Percentiles rank a stretch among this genome's conserved stretches.
Conservation (phyloP, 2,113 vertebrate species). For the Apus apus region DNA sequence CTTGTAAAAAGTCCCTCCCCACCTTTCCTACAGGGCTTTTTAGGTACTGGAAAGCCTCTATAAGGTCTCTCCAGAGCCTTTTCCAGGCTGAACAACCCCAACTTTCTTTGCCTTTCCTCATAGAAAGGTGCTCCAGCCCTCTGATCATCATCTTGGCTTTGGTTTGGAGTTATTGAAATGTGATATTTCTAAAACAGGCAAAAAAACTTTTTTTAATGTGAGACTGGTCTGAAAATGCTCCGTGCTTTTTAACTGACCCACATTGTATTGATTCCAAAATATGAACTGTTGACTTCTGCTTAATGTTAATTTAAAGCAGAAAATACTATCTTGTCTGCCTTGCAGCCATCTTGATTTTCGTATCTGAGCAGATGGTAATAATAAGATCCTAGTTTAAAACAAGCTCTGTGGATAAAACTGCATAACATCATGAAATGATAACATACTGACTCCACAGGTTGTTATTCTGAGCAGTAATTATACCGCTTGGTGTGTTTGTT, state of each 20-base stretch:
- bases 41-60: too few species aligned
- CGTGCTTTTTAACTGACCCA: background rate
- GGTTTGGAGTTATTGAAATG: too few species aligned
- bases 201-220: background rate
- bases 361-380: background rate
- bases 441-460: background rate
- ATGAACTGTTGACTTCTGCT: background rate
- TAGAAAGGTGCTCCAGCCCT: too few species aligned
- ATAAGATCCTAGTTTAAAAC: background rate
- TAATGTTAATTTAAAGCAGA: background rate
- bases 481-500: rapidly evolving
- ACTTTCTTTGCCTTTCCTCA: too few species aligned
- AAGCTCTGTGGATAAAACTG: background rate
- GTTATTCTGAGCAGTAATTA: background rate
- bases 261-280: background rate
- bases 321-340: background rate
- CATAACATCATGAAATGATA: background rate
- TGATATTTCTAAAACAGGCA: background rate
- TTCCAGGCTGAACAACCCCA: too few species aligned
- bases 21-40: too few species aligned
- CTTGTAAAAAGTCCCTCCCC: too few species aligned
- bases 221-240: background rate
- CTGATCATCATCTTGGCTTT: too few species aligned
- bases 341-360: background rate
- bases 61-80: too few species aligned